phyloP scores from a whole-genome alignment of 2,888 invertebrate species.

The Lamproptera curius region DNA sequence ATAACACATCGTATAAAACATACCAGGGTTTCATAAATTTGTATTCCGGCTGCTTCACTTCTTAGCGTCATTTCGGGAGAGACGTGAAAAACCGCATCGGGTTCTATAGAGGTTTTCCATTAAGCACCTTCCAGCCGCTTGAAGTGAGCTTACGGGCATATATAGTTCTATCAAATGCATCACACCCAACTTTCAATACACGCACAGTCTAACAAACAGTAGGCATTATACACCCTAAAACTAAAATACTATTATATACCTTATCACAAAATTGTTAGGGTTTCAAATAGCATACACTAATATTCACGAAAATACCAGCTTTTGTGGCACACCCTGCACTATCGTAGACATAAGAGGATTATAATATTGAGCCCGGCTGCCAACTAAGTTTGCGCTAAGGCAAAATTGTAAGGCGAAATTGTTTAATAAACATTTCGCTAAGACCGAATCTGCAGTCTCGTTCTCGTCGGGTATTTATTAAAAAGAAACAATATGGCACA shows the following conservation, averaged over 20 bases:
- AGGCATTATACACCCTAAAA: too few relatives aligned
- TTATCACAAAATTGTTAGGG: neutral
- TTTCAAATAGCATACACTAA: neutral
- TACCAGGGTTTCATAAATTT: neutral
- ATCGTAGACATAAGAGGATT: slow-evolving; percentile 46
- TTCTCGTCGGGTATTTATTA: neutral
- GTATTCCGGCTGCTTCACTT: neutral
- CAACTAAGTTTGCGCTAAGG: slow-evolving; percentile 38
- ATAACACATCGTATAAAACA: too few relatives aligned
- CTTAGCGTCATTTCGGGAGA: slow-evolving; percentile 9
- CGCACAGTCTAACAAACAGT: slow-evolving; percentile 1
- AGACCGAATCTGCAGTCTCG: slow-evolving; percentile 10
- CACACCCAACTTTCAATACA: slow-evolving; percentile 21
- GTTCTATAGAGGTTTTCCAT: slow-evolving; percentile 27
- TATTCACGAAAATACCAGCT: neutral
- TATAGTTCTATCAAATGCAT: slow-evolving; percentile 20
- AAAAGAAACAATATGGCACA: too few relatives aligned
- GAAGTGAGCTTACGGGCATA: slow-evolving; percentile 30
- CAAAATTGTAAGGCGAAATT: slow-evolving; percentile 43
- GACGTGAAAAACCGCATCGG: slow-evolving; percentile 27
- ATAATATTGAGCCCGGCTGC: slow-evolving; percentile 38
- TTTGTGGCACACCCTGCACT: slow-evolving; percentile 18
- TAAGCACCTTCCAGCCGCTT: slow-evolving; percentile 31
- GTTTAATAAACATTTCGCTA: slow-evolving; percentile 44
- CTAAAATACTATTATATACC: neutral